A percentile compares a stretch with the other conserved stretches of the same genome.
Evolutionary conservation across 2,113 vertebrate genomes (phyloP).

Genomic region (Tragelaphus buxtoni): DNA sequence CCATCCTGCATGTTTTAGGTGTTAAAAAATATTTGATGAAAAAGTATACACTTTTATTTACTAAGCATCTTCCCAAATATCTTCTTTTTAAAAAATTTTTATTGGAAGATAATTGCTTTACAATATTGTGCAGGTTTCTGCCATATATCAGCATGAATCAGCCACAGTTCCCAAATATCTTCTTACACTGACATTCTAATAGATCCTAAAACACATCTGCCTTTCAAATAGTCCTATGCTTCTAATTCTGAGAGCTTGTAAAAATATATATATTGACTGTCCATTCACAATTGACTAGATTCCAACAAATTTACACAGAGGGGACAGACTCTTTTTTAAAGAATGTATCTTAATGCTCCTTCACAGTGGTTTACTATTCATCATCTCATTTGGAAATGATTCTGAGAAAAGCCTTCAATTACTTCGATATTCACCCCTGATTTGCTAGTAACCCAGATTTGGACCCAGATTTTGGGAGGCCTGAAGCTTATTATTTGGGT

Average conservation of each 20-base stretch:
- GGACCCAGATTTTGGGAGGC: neutral
- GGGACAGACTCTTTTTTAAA: neutral
- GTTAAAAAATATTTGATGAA: constrained; percentile 20
- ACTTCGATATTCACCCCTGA: neutral
- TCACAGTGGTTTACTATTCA: neutral
- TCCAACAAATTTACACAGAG: neutral
- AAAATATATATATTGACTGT: neutral
- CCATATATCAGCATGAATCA: neutral
- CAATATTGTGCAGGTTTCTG: neutral
- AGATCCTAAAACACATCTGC: neutral
- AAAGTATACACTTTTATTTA: constrained; percentile 24
- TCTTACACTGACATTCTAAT: neutral
- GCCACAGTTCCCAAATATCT: neutral
- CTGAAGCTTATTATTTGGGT: constrained; percentile 6
- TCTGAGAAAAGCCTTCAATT: neutral
- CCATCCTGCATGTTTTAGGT: neutral
- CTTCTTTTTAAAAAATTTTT: neutral
- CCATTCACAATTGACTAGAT: neutral
- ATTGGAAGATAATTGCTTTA: neutral
- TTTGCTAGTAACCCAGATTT: neutral
- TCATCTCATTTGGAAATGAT: constrained; percentile 2
- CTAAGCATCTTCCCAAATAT: neutral
- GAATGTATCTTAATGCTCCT: neutral
- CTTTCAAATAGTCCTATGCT: neutral
- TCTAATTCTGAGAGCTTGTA: constrained; percentile 13